Evolutionary conservation across 2,113 vertebrate genomes (phyloP).

Genomic region (Indri indri): DNA sequence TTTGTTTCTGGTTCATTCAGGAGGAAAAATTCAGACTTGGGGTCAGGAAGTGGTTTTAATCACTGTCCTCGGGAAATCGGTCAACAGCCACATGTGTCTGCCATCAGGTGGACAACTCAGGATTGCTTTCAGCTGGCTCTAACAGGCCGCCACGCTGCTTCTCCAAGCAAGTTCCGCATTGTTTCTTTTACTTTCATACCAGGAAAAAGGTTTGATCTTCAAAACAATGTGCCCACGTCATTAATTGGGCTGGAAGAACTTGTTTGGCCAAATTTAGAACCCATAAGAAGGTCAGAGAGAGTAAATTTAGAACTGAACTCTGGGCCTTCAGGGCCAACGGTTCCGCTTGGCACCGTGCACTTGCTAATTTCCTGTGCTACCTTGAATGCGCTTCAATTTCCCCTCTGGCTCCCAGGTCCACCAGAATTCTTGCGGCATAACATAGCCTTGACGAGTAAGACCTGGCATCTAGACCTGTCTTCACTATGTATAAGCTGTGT

Average conservation of each 20-base stretch:
- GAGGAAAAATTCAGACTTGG: background rate
- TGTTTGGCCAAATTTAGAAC: constrained; percentile 74
- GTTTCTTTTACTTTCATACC: constrained; percentile 15
- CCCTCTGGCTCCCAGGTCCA: background rate
- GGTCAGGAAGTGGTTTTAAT: background rate
- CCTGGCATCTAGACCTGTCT: background rate
- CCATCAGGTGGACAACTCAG: background rate
- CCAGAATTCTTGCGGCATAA: background rate
- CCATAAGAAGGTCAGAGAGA: constrained; percentile 39
- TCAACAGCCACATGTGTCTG: background rate
- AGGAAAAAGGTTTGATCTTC: constrained; percentile 60
- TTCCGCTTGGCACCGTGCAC: background rate
- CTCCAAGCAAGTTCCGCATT: background rate
- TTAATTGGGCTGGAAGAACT: constrained; percentile 64
- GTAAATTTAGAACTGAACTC: constrained; percentile 61
- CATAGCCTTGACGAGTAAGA: background rate
- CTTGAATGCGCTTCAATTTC: background rate
- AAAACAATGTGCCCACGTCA: constrained; percentile 32
- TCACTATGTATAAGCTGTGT: background rate
- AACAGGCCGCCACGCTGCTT: background rate
- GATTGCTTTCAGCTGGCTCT: background rate
- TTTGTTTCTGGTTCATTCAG: background rate
- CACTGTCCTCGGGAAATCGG: background rate
- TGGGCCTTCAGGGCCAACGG: background rate
- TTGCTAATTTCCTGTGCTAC: background rate